Evolutionary conservation across 2,888 invertebrate species (phyloP).

Genomic region (Nowickia ferox): DNA sequence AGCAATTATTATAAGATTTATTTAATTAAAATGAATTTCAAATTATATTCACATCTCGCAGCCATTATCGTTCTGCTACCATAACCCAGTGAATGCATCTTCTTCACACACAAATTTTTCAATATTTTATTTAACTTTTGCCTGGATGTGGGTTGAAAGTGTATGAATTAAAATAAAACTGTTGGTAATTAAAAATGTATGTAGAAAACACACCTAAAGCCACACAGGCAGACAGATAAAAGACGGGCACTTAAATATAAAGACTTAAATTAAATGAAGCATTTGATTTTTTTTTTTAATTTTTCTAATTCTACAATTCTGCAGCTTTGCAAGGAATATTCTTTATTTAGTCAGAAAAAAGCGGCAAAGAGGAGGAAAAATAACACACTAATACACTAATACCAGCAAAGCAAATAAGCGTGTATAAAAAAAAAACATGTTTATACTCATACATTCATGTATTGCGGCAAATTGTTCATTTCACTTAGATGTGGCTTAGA

Average conservation of each 20-base stretch:
- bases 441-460: neutral
- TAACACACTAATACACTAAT: neutral
- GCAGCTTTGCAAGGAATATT: constrained; percentile 45
- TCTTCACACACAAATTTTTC: neutral
- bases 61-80: neutral
- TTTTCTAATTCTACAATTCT: neutral
- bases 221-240: neutral
- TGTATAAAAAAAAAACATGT: neutral
- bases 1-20: neutral
- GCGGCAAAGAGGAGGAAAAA: neutral
- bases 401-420: constrained; percentile 2
- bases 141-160: neutral
- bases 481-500: constrained; percentile 53
- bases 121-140: constrained; percentile 2
- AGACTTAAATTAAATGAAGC: constrained; percentile 25
- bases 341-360: constrained; percentile 11
- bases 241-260: neutral
- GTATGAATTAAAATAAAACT: constrained; percentile 59
- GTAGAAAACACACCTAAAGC: neutral
- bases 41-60: constrained; percentile 10
- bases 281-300: constrained; percentile 18
- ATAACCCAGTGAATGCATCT: neutral
- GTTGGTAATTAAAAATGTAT: constrained; percentile 58
- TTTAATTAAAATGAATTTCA: constrained; percentile 28
- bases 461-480: constrained; percentile 55